Conservation (phyloP, 2,797 vertebrate genomes). For the Mormyrus proboscirostris region DNA sequence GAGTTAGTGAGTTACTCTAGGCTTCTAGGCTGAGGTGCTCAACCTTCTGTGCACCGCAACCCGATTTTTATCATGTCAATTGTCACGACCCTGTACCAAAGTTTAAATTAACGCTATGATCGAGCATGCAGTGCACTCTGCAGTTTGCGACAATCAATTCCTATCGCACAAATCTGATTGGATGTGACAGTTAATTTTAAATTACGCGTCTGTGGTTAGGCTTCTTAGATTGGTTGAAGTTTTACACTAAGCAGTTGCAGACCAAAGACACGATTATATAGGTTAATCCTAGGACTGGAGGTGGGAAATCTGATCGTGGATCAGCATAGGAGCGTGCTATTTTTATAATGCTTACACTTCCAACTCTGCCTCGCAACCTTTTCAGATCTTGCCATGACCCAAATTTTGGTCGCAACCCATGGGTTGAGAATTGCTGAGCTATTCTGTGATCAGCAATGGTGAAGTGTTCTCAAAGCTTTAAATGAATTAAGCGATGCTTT, state of each 20-base stretch:
- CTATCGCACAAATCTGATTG: not conserved
- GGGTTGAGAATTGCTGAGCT: not conserved
- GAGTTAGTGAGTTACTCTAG: not conserved
- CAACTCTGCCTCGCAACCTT: not conserved
- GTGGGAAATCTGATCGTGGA: not conserved
- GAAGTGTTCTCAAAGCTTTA: not conserved
- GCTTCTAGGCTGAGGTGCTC: not conserved
- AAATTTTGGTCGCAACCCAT: not conserved
- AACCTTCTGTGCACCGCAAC: not conserved
- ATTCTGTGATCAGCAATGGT: not conserved
- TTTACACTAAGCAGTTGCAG: not conserved
- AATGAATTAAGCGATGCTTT: not conserved
- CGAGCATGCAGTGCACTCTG: not conserved
- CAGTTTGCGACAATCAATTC: not conserved
- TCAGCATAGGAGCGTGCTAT: not conserved
- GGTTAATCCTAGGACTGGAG: not conserved
- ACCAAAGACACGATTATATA: not conserved
- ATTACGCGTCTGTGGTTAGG: not conserved
- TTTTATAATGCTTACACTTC: not conserved
- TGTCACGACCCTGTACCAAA: not conserved
- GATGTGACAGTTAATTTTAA: not conserved
- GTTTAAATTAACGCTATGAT: not conserved
- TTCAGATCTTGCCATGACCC: not conserved
- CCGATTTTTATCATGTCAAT: not conserved
- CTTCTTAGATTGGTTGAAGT: not conserved